phyloP scores from a whole-genome alignment of 2,113 vertebrate species.

The Brachypteracias leptosomus region DNA sequence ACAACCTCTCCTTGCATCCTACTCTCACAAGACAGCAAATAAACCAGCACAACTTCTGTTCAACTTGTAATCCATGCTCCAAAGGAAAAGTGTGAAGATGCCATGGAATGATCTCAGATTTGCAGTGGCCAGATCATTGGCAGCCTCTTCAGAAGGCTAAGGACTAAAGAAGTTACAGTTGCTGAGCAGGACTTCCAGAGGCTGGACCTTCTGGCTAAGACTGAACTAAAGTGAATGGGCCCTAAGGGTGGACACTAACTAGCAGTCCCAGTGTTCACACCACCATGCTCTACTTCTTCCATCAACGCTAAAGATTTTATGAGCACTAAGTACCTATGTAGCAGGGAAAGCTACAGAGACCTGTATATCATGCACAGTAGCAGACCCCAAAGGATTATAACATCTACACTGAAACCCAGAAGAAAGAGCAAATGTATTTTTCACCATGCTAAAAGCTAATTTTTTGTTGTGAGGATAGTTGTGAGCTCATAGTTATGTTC shows the following conservation, averaged over 20 bases:
- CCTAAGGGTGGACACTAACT: background rate
- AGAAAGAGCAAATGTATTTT: slow-evolving; percentile 11
- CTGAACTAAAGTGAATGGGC: background rate
- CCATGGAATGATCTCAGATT: background rate
- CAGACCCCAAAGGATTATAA: background rate
- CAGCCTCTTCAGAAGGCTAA: background rate
- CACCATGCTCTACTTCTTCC: background rate
- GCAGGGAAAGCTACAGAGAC: background rate
- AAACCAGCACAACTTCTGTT: background rate
- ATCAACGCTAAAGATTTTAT: background rate
- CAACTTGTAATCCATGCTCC: background rate
- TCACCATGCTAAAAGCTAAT: background rate
- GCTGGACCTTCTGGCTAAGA: background rate
- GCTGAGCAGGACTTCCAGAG: background rate
- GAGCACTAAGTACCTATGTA: background rate
- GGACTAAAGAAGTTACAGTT: background rate
- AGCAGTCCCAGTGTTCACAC: background rate
- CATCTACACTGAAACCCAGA: background rate
- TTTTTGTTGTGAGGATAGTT: background rate
- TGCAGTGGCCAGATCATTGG: background rate
- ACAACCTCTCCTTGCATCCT: background rate
- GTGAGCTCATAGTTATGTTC: slow-evolving; percentile 29
- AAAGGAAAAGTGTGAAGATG: background rate
- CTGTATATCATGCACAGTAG: background rate
- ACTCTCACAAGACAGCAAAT: background rate